These are phyloP conservation scores for Halocaridina rubra DNA, from an alignment of 2,888 invertebrate species.

Conservation along the genomic window DNA sequence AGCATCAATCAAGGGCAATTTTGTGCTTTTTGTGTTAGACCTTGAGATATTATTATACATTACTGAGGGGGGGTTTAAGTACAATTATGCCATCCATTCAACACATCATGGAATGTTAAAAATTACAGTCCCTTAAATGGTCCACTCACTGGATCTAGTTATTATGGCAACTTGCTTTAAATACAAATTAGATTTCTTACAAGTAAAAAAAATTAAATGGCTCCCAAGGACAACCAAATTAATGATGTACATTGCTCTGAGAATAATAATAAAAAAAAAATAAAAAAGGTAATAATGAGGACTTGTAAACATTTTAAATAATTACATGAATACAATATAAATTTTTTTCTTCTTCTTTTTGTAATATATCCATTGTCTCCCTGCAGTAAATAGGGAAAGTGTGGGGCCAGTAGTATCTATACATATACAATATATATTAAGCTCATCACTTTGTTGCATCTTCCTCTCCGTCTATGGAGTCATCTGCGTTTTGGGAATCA, in stretches of 20 bases:
- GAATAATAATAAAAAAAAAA: conserved; percentile 1
- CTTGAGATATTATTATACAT: neutral
- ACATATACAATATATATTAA: neutral
- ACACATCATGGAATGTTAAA: conserved; percentile 46
- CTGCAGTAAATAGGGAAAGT: too few relatives aligned
- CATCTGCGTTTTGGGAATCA: conserved; percentile 62
- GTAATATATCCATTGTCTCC: too few relatives aligned
- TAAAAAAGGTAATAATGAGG: neutral
- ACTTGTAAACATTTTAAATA: neutral
- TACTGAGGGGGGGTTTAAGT: conserved; percentile 31
- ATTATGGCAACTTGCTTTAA: conserved; percentile 40
- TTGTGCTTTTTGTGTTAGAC: conserved; percentile 34
- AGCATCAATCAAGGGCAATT: conserved; percentile 21
- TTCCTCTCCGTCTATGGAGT: conserved; percentile 61
- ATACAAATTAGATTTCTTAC: neutral
- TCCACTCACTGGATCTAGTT: conserved; percentile 26
- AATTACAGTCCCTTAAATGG: conserved; percentile 8
- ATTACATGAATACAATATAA: too few relatives aligned
- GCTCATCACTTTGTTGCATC: conserved; percentile 56
- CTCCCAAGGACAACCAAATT: neutral
- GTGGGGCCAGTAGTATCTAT: too few relatives aligned
- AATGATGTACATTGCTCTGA: conserved; percentile 1
- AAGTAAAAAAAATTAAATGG: conserved; percentile 25
- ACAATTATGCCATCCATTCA: conserved; percentile 46
- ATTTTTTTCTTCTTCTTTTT: too few relatives aligned